A percentile compares a stretch with the other conserved stretches of the same genome.
phyloP scores from a whole-genome alignment of 2,113 vertebrate species.

The Alectura lathami region DNA sequence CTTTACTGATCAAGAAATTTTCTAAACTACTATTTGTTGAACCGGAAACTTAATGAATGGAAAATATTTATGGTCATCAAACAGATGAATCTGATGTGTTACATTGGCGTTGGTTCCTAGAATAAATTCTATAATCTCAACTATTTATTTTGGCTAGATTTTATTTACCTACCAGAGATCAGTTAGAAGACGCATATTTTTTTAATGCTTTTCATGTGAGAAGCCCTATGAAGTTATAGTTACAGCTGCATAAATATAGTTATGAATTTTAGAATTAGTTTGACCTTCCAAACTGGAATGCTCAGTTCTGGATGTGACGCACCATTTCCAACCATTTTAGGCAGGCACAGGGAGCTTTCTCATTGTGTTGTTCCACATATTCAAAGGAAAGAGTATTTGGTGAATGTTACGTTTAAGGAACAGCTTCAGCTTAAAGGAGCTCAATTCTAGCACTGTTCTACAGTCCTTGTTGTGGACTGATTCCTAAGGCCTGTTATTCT shows the following conservation, averaged over 20 bases:
- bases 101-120: background rate
- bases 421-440: background rate
- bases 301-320: background rate
- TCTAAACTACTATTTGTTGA: background rate
- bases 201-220: background rate
- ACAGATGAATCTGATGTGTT: background rate
- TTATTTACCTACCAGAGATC: slow-evolving; percentile 19
- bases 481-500: background rate
- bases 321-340: background rate
- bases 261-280: background rate
- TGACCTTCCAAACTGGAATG: background rate
- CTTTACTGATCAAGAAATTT: background rate
- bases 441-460: background rate
- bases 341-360: background rate
- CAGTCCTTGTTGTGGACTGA: background rate
- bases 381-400: background rate
- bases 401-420: background rate
- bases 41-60: background rate
- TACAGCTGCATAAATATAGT: background rate
- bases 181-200: background rate
- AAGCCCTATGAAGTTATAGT: background rate
- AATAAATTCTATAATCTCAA: slow-evolving; percentile 33
- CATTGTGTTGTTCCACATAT: background rate
- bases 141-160: slow-evolving; percentile 27
- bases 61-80: background rate